Conservation (phyloP, 2,113 vertebrate genomes). For the Oriolus oriolus region DNA sequence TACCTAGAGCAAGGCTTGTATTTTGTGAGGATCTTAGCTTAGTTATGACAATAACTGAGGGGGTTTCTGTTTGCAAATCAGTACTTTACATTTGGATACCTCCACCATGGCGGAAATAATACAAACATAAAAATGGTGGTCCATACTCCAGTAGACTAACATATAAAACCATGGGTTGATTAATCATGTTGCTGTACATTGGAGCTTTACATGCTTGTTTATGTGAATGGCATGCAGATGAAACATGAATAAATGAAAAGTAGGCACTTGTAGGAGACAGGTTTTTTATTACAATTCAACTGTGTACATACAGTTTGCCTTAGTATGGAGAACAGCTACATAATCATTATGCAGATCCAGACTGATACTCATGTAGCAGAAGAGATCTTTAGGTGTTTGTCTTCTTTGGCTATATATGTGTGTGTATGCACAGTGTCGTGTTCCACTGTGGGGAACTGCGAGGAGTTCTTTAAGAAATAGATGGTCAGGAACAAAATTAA, state of each 20-base stretch:
- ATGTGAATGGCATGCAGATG: not conserved
- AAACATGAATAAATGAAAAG: not conserved
- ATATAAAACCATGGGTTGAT: not conserved
- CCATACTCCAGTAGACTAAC: not conserved
- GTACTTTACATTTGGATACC: not conserved
- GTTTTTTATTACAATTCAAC: not conserved
- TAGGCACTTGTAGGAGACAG: not conserved
- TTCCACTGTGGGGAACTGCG: not conserved
- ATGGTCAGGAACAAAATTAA: not conserved
- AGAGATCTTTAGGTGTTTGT: not conserved
- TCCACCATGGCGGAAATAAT: not conserved
- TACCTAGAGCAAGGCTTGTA: not conserved
- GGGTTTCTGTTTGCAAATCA: not conserved
- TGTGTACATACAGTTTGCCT: not conserved
- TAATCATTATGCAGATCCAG: not conserved
- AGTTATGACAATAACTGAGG: not conserved
- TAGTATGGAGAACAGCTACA: not conserved
- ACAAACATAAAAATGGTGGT: not conserved
- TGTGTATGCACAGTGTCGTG: accelerated
- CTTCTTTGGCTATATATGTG: not conserved
- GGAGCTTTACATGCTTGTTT: not conserved
- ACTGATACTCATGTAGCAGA: not conserved
- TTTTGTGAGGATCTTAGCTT: not conserved
- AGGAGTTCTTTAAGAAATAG: not conserved
- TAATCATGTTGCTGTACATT: not conserved